Evolutionary conservation across 2,797 vertebrate genomes (phyloP).

Genomic region (Trachops cirrhosus): DNA sequence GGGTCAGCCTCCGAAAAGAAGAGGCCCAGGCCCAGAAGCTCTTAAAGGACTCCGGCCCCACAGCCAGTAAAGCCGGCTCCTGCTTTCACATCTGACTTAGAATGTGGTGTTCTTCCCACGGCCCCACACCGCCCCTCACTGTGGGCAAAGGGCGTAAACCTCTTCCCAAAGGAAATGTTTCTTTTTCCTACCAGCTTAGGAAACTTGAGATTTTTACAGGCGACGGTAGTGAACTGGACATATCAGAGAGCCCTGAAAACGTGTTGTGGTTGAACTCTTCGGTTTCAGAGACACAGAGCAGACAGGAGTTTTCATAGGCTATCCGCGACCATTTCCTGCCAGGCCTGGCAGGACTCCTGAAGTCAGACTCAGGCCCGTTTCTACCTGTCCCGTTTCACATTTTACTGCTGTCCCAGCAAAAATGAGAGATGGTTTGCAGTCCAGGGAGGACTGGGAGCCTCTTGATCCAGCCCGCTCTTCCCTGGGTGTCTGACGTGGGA

Average conservation of each 20-base stretch:
- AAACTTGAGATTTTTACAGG: not conserved
- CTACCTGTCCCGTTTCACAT: not conserved
- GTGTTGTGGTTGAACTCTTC: not conserved
- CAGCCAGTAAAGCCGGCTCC: rapidly evolving
- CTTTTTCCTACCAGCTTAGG: not conserved
- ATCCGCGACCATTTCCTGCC: not conserved
- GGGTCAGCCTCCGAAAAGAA: not conserved
- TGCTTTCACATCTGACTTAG: not conserved
- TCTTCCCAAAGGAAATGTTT: not conserved
- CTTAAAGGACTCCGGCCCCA: not conserved
- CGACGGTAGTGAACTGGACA: not conserved
- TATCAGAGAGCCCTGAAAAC: not conserved
- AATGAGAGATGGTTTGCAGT: not conserved
- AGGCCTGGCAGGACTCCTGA: not conserved
- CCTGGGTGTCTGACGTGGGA: not conserved
- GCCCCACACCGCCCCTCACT: not conserved
- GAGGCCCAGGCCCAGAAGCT: not conserved
- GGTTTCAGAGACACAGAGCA: not conserved
- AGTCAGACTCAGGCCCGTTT: not conserved
- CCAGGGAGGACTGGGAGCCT: not conserved
- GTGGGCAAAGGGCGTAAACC: not conserved
- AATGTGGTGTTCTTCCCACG: not conserved
- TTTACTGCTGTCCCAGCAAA: not conserved
- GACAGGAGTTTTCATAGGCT: not conserved
- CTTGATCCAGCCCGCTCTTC: not conserved